Base-by-base conservation (phyloP, 2,113 vertebrate species). In the Anoplopoma fimbria region DNA sequence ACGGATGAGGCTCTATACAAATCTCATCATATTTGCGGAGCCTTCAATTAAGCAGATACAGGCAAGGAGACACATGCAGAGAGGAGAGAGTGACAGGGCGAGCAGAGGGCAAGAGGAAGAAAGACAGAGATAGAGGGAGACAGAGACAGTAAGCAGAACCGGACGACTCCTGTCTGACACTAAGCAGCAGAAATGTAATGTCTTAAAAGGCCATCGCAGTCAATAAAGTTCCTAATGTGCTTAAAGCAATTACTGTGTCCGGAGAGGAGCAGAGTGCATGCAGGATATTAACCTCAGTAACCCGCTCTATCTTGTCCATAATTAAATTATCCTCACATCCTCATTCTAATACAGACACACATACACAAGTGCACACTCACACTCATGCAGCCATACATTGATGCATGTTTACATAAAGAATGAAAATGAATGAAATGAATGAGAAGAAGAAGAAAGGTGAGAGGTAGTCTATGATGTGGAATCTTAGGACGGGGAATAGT, bases 191-290 rank as follows among this genome's bases (percentile, higher is more conserved):
- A 93, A 92, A 93, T 85, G 88, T 91, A 93, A 94, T 89, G 92
- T 93, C 92, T 92, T 93, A 92, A 94, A 93, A 94, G 93, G 93
- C 93, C 92, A 92, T 88, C 77, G 79, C 90, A 93, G 93, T 93
- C 94, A 92, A 93, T 94, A 92, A 93, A 93, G 91, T 93, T 94
- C 77, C 81, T 93, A 93, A 94, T 94, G 93, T 94, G 91, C 92
- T 94, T 93, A 89, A 94, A 93, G 91, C 91, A 94, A 94, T 94
- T 94, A 94, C 86, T 85, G 85, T 86, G 92, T 93, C 91, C 89
- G 10, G 88, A 93, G 92, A 93, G 88, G 91, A 94, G 86, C 89
- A 90, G 88, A 92, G 92, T 92, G 93, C 89, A 91, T 91, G 89
- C 87, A 82, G 90, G 93, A 93, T 93, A 94, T 94, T 94, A 94